A percentile compares a stretch with the other conserved stretches of the same genome.
Conservation (phyloP, 2,888 invertebrate species). For the Apoderus coryli region DNA sequence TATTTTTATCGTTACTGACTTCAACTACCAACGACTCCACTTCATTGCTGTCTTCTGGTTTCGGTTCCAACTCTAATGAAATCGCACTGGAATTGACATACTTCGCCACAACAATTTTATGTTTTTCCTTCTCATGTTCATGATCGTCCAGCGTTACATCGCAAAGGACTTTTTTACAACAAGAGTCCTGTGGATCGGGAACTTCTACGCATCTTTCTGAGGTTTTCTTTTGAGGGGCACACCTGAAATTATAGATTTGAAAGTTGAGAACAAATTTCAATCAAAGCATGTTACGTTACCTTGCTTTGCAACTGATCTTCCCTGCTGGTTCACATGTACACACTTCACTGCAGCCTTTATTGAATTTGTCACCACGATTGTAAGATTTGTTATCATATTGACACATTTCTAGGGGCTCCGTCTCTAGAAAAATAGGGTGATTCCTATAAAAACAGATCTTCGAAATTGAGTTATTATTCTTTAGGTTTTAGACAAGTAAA, state of each 20-base stretch:
- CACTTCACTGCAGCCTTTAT: constrained; percentile 65
- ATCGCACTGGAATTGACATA: constrained; percentile 31
- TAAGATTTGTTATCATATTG: constrained; percentile 55
- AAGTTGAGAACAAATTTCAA: no score
- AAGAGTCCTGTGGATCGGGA: constrained; percentile 67
- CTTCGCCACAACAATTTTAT: constrained; percentile 26
- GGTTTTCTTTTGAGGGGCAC: constrained; percentile 41
- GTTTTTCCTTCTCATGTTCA: constrained; percentile 36
- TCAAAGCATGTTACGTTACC: no score
- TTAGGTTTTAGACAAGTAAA: no score
- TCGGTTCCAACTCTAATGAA: constrained; percentile 30
- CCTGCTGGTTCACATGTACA: constrained; percentile 66
- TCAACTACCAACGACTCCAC: constrained; percentile 27
- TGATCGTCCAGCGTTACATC: constrained; percentile 71
- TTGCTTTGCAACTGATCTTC: constrained; percentile 31
- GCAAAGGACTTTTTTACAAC: constrained; percentile 75
- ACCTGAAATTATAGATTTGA: constrained; percentile 36
- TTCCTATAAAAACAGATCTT: background rate
- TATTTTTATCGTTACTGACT: constrained; percentile 31
- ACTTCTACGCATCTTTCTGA: constrained; percentile 67
- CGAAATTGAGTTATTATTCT: no score
- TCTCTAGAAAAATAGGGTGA: constrained; percentile 23
- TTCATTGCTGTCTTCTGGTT: constrained; percentile 25
- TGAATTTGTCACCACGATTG: constrained; percentile 54
- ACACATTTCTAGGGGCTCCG: constrained; percentile 39